Conservation (phyloP, 2,113 vertebrate genomes). For the Toxotes chatareus region DNA sequence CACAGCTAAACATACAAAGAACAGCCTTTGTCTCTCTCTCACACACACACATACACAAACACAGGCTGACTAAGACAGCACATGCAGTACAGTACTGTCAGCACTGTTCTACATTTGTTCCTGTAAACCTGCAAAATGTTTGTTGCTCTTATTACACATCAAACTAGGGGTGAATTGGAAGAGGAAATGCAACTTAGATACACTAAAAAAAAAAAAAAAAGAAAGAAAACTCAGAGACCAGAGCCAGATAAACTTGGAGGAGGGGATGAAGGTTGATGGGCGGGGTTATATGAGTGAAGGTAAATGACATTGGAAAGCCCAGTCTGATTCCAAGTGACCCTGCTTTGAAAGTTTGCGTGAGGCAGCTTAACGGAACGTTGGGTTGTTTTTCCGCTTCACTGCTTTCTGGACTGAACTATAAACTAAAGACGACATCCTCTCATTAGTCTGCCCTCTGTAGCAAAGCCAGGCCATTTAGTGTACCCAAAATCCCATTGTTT, state of each 20-base stretch:
- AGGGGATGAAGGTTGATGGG: constrained; percentile 39
- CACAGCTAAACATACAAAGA: constrained; percentile 77
- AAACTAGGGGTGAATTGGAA: neutral
- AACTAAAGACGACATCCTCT: constrained; percentile 86
- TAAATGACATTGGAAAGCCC: constrained; percentile 71
- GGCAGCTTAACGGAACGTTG: constrained; percentile 81
- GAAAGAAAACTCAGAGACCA: neutral
- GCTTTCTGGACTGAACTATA: constrained; percentile 80
- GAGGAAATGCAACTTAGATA: constrained; percentile 9
- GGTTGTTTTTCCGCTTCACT: constrained; percentile 81
- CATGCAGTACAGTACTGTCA: constrained; percentile 10
- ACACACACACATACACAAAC: constrained; percentile 34
- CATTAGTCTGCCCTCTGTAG: constrained; percentile 85
- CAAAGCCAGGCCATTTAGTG: constrained; percentile 85
- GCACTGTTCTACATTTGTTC: constrained; percentile 32
- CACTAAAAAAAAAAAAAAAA: neutral
- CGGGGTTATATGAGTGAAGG: constrained; percentile 52
- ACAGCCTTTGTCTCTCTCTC: constrained; percentile 47
- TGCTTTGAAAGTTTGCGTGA: constrained; percentile 84
- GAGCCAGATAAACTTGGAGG: constrained; percentile 27
- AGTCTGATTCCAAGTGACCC: constrained; percentile 64
- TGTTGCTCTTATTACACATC: constrained; percentile 29
- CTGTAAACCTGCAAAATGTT: constrained; percentile 39
- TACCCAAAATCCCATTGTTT: constrained; percentile 85
- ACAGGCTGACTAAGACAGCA: constrained; percentile 1